phyloP scores from a whole-genome alignment of 2,888 invertebrate species.

The Plutella xylostella region DNA sequence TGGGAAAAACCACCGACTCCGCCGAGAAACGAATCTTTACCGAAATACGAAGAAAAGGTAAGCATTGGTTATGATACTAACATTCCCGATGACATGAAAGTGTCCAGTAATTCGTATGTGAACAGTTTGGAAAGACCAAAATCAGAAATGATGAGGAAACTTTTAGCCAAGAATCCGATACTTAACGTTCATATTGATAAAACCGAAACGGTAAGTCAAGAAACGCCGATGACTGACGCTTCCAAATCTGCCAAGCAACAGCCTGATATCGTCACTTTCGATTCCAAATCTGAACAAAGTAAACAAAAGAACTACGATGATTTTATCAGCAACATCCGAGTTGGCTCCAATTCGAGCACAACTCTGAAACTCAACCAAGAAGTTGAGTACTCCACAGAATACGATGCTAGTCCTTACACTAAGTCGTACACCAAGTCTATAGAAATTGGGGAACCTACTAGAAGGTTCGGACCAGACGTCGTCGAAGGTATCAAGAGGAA shows the following conservation, averaged over 20 bases:
- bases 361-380: slow-evolving; percentile 50
- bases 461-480: slow-evolving; percentile 52
- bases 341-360: slow-evolving; percentile 59
- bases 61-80: slow-evolving; percentile 68
- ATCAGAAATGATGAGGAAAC: slow-evolving; percentile 71
- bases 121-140: slow-evolving; percentile 74
- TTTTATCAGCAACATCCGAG: slow-evolving; percentile 60
- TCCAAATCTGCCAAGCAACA: slow-evolving; percentile 57
- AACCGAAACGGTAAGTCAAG: slow-evolving; percentile 38
- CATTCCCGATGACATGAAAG: slow-evolving; percentile 73
- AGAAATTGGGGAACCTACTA: slow-evolving; percentile 53
- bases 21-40: slow-evolving; percentile 29
- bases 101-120: slow-evolving; percentile 69
- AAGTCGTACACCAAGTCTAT: slow-evolving; percentile 62
- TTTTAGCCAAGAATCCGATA: slow-evolving; percentile 63
- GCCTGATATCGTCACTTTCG: slow-evolving; percentile 63
- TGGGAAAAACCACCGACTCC: slow-evolving; percentile 34
- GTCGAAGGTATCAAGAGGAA: slow-evolving; percentile 50
- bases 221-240: slow-evolving; percentile 43
- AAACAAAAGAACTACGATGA: slow-evolving; percentile 48
- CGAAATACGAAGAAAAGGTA: slow-evolving; percentile 54
- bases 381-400: slow-evolving; percentile 56
- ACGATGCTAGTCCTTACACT: slow-evolving; percentile 35
- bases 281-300: slow-evolving; percentile 41
- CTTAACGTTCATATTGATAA: slow-evolving; percentile 57